These are phyloP conservation scores for Uria lomvia DNA, from an alignment of 2,113 vertebrate genomes.

Conservation along the genomic window DNA sequence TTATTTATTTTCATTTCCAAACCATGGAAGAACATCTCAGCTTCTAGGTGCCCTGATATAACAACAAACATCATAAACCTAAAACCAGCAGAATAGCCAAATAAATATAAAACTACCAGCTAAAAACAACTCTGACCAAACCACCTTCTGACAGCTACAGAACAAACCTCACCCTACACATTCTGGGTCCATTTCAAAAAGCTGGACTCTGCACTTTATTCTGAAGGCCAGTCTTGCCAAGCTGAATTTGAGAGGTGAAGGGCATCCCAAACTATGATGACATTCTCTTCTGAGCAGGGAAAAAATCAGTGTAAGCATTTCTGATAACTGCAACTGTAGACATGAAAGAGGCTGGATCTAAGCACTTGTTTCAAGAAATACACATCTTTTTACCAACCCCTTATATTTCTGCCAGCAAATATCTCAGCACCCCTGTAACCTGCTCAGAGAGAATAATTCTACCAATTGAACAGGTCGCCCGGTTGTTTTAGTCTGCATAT, in stretches of 20 bases:
- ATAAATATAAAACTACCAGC: neutral
- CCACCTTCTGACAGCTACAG: neutral
- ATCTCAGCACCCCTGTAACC: neutral
- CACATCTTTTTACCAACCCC: neutral
- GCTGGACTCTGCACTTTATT: neutral
- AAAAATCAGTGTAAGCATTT: neutral
- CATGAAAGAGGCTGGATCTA: neutral
- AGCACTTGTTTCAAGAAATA: neutral
- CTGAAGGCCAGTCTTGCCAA: neutral
- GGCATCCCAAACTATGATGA: neutral
- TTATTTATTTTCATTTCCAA: neutral
- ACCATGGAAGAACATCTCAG: neutral
- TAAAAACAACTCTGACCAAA: neutral
- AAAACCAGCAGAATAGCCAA: neutral
- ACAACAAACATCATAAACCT: neutral
- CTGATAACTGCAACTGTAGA: neutral
- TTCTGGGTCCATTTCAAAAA: neutral
- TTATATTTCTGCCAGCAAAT: neutral
- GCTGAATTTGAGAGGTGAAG: neutral
- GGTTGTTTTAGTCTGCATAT: neutral
- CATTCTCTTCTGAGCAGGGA: neutral
- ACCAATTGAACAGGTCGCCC: neutral
- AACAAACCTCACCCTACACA: neutral
- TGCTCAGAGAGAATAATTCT: neutral
- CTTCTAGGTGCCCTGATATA: neutral